Evolutionary conservation across 2,797 vertebrate genomes (phyloP).

Genomic region (Acestrorhynchus altus): DNA sequence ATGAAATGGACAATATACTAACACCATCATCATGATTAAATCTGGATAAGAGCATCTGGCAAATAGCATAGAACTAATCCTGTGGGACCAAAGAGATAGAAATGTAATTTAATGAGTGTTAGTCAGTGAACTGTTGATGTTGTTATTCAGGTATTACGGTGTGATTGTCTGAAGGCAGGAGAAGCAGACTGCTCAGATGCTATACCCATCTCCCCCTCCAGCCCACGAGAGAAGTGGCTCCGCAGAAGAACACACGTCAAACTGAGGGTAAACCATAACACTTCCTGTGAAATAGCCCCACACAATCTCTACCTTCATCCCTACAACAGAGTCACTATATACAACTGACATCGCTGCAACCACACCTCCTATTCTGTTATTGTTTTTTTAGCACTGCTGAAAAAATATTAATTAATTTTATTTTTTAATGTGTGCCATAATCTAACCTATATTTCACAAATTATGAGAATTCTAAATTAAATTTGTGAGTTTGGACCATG

Average conservation of each 20-base stretch:
- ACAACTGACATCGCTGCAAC: background rate
- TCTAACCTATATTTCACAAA: too few relatives aligned
- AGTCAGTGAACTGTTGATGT: background rate
- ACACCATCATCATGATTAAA: too few relatives aligned
- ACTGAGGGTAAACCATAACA: conserved; percentile 75
- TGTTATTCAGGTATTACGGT: conserved; percentile 80
- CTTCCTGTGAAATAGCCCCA: background rate
- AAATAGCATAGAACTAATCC: too few relatives aligned
- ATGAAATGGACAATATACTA: too few relatives aligned
- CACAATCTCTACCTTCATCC: background rate
- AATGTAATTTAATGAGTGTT: background rate
- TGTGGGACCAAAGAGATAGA: too few relatives aligned
- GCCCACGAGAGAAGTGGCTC: conserved; percentile 88
- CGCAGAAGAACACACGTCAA: conserved; percentile 87
- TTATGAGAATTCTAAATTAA: too few relatives aligned
- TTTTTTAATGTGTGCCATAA: too few relatives aligned
- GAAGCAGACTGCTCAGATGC: conserved; percentile 76
- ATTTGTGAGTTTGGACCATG: too few relatives aligned
- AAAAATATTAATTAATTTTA: too few relatives aligned
- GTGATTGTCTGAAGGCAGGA: conserved; percentile 78
- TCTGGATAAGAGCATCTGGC: too few relatives aligned
- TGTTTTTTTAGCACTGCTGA: too few relatives aligned
- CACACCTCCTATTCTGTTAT: too few relatives aligned
- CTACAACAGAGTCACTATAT: background rate
- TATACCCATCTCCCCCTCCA: conserved; percentile 79